These are phyloP conservation scores for Cololabis saira DNA, from an alignment of 2,113 vertebrate species.

Conservation along the genomic window DNA sequence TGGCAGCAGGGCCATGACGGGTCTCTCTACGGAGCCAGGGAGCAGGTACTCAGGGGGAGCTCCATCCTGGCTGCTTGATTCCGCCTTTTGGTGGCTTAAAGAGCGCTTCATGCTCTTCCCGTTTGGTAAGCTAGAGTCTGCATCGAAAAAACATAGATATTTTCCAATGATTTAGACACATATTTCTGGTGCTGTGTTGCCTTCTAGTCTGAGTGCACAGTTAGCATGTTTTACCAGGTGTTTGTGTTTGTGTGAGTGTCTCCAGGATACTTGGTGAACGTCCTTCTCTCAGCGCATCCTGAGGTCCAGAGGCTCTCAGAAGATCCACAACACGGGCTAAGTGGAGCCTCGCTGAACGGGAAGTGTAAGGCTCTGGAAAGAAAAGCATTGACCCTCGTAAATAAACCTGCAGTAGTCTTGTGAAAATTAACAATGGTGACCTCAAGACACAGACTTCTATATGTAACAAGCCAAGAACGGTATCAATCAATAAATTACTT, in stretches of 20 bases:
- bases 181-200: neutral
- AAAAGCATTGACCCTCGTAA: conserved; percentile 1
- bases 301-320: conserved; percentile 75
- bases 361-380: conserved; percentile 81
- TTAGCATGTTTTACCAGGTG: conserved; percentile 58
- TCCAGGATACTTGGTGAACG: conserved; percentile 80
- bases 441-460: neutral
- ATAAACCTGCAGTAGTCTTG: conserved; percentile 1
- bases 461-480: neutral
- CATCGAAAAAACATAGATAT: neutral
- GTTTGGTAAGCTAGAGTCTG: conserved; percentile 60
- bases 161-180: neutral
- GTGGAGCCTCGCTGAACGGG: conserved; percentile 76
- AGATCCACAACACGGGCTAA: conserved; percentile 81
- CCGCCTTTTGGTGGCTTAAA: conserved; percentile 74
- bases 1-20: conserved; percentile 78
- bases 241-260: conserved; percentile 74
- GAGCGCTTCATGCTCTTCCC: conserved; percentile 78
- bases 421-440: neutral
- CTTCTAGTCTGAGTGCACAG: neutral
- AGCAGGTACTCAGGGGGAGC: conserved; percentile 82
- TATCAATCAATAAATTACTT: too few species aligned
- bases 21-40: conserved; percentile 82
- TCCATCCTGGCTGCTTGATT: conserved; percentile 70
- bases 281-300: conserved; percentile 82